Evolutionary conservation across 1,140 invertebrate species (phyloP), one percentile per base, ranked within the genome.

Genomic region (Probaryconus sp.): DNA sequence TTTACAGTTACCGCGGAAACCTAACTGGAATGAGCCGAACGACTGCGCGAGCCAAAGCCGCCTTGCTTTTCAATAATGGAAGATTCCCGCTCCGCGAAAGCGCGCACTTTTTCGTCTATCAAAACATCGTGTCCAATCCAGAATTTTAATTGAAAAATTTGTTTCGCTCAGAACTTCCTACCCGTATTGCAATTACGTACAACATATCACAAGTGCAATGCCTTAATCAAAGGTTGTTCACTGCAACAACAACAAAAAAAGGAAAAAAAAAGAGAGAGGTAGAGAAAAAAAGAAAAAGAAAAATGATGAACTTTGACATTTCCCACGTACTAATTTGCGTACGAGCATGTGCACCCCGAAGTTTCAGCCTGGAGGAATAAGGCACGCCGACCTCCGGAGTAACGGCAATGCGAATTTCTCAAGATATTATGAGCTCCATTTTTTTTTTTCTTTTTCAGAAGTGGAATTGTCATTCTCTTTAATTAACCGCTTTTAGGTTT

Each of bases 301-400:
- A 21, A 26, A 7, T 2, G 6, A 42, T 61, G 35, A 65, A 37
- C 70, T 53, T 21, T 63, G 53, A 60, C 37, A 47, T 76, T 78
- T 76, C 76, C 64, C 76, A 76, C 68, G 68, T 61, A 70, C 64
- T 70, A 56, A 70, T 78, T 78, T 76, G 70, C 68, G 37, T 68
- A 60, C 53, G 48, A 51, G 17, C 28, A 20, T 21, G 50, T 14
- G 38, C 64, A 56, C 33, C 43, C 50, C 16, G 16, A 45, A 21
- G 18, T 18, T 47, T 35, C 30, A 45, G 11, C 58, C 51, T 60
- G 65, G 56, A 76, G 43, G 43, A 65, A 70, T 61, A 69, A 53
- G 53, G 53, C 33, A 11, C 26, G n/a, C 13, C 48, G 67, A 68
- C 60, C 65, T 69, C 42, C 7, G 9, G 31, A 74, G 31, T 74